These are phyloP conservation scores for Plecotus auritus DNA, from an alignment of 2,113 vertebrate genomes.

Conservation along the genomic window DNA sequence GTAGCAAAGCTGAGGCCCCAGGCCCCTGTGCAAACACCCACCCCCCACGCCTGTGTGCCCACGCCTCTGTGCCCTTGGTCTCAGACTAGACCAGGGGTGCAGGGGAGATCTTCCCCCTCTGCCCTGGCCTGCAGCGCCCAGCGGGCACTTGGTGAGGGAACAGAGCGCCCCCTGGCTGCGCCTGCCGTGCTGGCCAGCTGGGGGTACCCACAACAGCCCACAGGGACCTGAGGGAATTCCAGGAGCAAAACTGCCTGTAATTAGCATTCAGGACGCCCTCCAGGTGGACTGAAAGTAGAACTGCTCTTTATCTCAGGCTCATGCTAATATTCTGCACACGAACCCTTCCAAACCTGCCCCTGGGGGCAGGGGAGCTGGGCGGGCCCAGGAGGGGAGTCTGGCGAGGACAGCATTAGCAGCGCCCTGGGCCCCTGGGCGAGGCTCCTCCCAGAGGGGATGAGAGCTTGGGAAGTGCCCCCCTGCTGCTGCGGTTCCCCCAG, in stretches of 20 bases:
- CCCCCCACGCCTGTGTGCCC: no score
- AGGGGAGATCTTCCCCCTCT: background rate
- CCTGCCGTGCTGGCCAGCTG: background rate
- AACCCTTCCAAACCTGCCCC: background rate
- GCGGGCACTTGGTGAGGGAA: rapidly evolving
- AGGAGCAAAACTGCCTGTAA: background rate
- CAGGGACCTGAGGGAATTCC: rapidly evolving
- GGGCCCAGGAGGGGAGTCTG: background rate
- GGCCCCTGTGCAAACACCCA: background rate
- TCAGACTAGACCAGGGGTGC: rapidly evolving
- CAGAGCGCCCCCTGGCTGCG: rapidly evolving
- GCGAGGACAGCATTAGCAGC: no score
- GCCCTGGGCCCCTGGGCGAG: no score
- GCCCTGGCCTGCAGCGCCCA: rapidly evolving
- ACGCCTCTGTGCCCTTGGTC: no score
- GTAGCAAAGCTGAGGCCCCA: rapidly evolving
- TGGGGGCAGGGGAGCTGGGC: rapidly evolving
- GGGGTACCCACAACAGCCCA: rapidly evolving
- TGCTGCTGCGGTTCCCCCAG: rapidly evolving
- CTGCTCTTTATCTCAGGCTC: background rate
- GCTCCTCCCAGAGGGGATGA: no score
- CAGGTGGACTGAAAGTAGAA: rapidly evolving
- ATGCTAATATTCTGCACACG: rapidly evolving
- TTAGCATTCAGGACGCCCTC: background rate
- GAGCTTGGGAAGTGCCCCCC: background rate